A percentile compares a stretch with the other conserved stretches of the same genome.
phyloP scores from a whole-genome alignment of 2,888 invertebrate species.

The Sesia bembeciformis region DNA sequence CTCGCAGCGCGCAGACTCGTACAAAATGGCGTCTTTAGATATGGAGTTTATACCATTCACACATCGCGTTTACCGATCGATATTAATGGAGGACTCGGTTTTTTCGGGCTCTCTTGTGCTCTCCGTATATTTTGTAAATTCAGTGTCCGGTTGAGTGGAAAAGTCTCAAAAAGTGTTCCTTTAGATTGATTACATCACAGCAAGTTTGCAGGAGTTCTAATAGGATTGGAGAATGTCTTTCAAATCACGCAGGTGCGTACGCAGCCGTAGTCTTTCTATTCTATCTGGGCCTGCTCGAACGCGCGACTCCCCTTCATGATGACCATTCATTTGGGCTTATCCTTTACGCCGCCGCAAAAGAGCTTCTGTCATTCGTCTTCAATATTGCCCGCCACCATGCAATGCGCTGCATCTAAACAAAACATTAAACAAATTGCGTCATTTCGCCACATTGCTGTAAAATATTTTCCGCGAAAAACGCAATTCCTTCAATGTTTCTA shows the following conservation, averaged over 20 bases:
- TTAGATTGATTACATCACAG: slow-evolving; percentile 69
- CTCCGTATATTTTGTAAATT: slow-evolving; percentile 53
- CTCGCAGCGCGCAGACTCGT: slow-evolving; percentile 79
- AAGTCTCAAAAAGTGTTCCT: slow-evolving; percentile 64
- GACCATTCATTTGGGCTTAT: slow-evolving; percentile 73
- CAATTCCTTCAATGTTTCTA: not conserved
- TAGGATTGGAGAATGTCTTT: slow-evolving; percentile 65
- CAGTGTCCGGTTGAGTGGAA: slow-evolving; percentile 54
- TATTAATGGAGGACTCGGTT: slow-evolving; percentile 73
- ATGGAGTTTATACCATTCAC: slow-evolving; percentile 63
- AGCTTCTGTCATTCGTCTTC: slow-evolving; percentile 68
- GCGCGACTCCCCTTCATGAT: slow-evolving; percentile 72
- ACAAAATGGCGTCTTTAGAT: slow-evolving; percentile 78
- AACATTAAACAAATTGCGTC: slow-evolving; percentile 45
- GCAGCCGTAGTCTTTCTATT: slow-evolving; percentile 92
- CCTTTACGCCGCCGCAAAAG: slow-evolving; percentile 74
- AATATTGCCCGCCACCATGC: slow-evolving; percentile 46
- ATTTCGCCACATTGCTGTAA: slow-evolving; percentile 8
- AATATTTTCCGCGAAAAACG: not conserved
- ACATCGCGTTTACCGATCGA: slow-evolving; percentile 77
- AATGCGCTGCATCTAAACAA: slow-evolving; percentile 56
- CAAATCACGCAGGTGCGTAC: slow-evolving; percentile 95
- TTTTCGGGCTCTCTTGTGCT: slow-evolving; percentile 64
- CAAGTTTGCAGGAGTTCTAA: slow-evolving; percentile 53
- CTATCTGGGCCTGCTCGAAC: slow-evolving; percentile 93